Evolutionary conservation across 2,888 invertebrate species (phyloP).

Genomic region (Zele albiditarsus): DNA sequence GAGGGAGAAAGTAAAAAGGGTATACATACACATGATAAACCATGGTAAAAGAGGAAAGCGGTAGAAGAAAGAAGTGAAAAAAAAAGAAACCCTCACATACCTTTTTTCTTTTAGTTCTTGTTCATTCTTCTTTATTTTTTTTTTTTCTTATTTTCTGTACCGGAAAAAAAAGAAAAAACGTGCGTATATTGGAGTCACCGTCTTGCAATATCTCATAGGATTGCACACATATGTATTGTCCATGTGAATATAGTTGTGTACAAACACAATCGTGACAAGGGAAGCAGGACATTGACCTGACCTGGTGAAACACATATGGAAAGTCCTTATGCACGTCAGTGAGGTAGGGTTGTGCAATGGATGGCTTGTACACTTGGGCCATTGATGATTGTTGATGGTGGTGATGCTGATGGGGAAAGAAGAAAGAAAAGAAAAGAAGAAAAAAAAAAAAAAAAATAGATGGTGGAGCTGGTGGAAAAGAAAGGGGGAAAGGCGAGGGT

Average conservation of each 20-base stretch:
- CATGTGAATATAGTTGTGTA: constrained; percentile 60
- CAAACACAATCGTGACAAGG: constrained; percentile 37
- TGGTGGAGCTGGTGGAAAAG: constrained; percentile 37
- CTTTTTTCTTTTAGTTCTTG: constrained; percentile 18
- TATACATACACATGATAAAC: background rate
- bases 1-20: constrained; percentile 20
- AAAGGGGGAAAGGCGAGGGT: constrained; percentile 26
- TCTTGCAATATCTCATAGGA: constrained; percentile 32
- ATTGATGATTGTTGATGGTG: constrained; percentile 37
- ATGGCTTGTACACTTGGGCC: constrained; percentile 20
- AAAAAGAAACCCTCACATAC: constrained; percentile 7
- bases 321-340: constrained; percentile 44
- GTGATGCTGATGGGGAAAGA: constrained; percentile 34
- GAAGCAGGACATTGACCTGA: constrained; percentile 72
- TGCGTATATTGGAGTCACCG: constrained; percentile 36
- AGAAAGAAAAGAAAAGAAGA: background rate
- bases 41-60: constrained; percentile 32
- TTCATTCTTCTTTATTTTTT: background rate
- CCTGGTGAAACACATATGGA: constrained; percentile 70
- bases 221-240: constrained; percentile 58
- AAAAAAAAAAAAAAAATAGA: constrained; percentile 42
- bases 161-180: constrained; percentile 24
- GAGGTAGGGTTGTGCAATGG: constrained; percentile 13
- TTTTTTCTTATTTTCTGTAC: background rate
- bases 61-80: constrained; percentile 17